Percentiles rank a stretch among this genome's conserved stretches.
These are phyloP conservation scores for Muscina levida DNA, from an alignment of 2,888 invertebrate species.

Conservation along the genomic window DNA sequence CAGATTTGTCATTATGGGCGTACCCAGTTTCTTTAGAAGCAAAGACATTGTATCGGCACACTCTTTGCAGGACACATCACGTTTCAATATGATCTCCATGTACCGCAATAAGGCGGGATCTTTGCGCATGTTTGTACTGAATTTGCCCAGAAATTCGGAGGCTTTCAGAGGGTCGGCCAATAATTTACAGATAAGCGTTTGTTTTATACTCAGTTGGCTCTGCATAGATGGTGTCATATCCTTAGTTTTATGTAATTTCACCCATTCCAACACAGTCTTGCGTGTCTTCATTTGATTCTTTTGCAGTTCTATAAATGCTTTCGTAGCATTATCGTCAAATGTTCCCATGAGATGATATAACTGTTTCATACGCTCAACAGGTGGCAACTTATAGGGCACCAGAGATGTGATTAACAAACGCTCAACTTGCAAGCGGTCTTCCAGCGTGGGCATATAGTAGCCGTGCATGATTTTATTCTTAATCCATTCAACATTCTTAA, in stretches of 20 bases:
- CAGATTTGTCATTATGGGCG: constrained; percentile 95
- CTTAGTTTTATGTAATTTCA: constrained; percentile 88
- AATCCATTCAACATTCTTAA: constrained; percentile 96
- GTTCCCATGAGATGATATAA: constrained; percentile 94
- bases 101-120: constrained; percentile 86
- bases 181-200: constrained; percentile 81
- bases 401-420: constrained; percentile 95
- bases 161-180: constrained; percentile 96
- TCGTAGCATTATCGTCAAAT: constrained; percentile 96
- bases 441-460: constrained; percentile 90
- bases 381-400: constrained; percentile 94
- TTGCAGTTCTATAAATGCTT: constrained; percentile 94
- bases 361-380: constrained; percentile 95
- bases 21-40: constrained; percentile 93
- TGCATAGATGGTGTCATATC: constrained; percentile 85
- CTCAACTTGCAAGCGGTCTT: constrained; percentile 95
- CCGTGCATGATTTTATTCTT: constrained; percentile 98
- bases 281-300: constrained; percentile 93
- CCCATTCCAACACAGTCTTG: constrained; percentile 91
- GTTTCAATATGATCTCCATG: constrained; percentile 93
- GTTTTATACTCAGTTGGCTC: constrained; percentile 86
- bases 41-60: constrained; percentile 94
- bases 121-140: constrained; percentile 88
- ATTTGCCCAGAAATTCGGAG: constrained; percentile 91
- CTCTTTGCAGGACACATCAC: constrained; percentile 95